Conservation (phyloP, 2,113 vertebrate genomes). For the Heliornis fulica region DNA sequence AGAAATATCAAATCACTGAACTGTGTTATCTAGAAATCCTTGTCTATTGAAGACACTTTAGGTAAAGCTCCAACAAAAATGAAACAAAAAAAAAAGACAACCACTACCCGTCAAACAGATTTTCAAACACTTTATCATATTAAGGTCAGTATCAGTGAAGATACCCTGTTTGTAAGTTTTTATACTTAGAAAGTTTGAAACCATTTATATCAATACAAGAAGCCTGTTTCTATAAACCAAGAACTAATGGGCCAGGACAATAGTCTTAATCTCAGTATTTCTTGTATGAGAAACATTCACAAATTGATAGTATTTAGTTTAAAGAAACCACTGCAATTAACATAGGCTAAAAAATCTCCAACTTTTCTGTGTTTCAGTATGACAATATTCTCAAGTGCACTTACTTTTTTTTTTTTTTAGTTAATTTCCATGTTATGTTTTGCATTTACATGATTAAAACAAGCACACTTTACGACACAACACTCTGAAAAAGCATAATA, state of each 20-base stretch:
- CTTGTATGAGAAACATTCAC: not conserved
- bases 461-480: not conserved
- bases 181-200: not conserved
- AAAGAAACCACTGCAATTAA: not conserved
- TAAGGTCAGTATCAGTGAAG: not conserved
- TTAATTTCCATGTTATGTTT: not conserved
- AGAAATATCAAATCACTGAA: not conserved
- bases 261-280: not conserved
- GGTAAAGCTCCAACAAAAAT: not conserved
- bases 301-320: not conserved
- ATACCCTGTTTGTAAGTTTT: not conserved
- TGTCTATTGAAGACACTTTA: not conserved
- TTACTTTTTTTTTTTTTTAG: too few relatives aligned
- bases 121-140: not conserved
- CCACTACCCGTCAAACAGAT: not conserved
- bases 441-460: not conserved
- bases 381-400: rapidly evolving
- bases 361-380: not conserved
- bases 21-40: not conserved
- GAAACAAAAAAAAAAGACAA: not conserved
- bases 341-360: not conserved
- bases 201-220: not conserved
- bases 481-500: not conserved
- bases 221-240: not conserved
- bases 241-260: not conserved